Conservation (phyloP, 2,113 vertebrate species). For the Anseranas semipalmata region DNA sequence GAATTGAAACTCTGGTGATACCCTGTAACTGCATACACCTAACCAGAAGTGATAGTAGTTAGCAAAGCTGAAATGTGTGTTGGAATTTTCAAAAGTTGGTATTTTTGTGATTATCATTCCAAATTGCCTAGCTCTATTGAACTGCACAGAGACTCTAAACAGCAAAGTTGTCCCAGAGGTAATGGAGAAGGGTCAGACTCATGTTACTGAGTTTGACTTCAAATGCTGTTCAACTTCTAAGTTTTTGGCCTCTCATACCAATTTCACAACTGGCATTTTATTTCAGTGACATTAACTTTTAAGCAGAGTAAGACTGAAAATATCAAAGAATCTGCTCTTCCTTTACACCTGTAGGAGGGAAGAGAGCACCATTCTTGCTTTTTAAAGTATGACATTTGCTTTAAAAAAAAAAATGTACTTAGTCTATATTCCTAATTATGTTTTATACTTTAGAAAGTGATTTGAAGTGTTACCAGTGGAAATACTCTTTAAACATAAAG, state of each 20-base stretch:
- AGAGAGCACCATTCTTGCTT: not conserved
- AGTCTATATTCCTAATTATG: not conserved
- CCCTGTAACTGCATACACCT: not conserved
- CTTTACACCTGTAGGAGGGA: not conserved
- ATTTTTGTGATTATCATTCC: not conserved
- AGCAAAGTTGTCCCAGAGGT: not conserved
- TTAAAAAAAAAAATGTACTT: not conserved
- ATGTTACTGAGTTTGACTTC: not conserved
- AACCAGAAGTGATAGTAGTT: not conserved
- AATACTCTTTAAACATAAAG: constrained; percentile 3
- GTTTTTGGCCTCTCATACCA: not conserved
- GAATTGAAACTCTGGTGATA: not conserved
- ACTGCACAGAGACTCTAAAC: not conserved
- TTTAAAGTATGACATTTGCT: not conserved
- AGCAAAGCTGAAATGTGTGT: not conserved
- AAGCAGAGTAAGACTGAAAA: not conserved
- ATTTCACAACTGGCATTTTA: not conserved
- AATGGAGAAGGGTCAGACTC: not conserved
- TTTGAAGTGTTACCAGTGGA: not conserved
- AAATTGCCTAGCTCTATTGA: not conserved
- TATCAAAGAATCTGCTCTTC: not conserved
- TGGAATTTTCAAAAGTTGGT: accelerated
- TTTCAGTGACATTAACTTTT: not conserved
- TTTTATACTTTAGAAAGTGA: not conserved
- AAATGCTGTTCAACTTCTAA: not conserved